Evolutionary conservation across 30 jellyfish, hydroid and myxozoan species (phyloP), one percentile per base, ranked within the genome.

Genomic region (Catostylus mosaicus): DNA sequence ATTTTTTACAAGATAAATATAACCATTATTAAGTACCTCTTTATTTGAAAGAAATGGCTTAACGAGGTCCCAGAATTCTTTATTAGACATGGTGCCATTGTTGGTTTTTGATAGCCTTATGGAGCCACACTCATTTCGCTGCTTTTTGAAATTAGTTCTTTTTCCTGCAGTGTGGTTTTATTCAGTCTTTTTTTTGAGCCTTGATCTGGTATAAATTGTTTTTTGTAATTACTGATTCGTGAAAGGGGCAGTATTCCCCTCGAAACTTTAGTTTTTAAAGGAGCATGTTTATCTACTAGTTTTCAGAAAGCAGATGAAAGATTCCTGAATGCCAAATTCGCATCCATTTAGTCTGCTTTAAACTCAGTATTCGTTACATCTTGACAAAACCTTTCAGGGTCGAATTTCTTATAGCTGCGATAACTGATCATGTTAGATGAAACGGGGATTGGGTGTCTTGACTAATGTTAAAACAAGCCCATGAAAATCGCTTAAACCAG

Each of bases 331-430:
- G 60, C 30, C 79, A 67, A 32, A 31, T 67, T 59, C 50, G 60
- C 79, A 37, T 67, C 79, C 30, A 26, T 67, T 32, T 27, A 67
- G 24, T 71, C 83, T 38, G 67, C 83, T 71, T 71, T 71, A 40
- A 71, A 75, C 60, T 75, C 86, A 32, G 63, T 75, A 75, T 75
- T 56, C 75, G n/a, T 75, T 57, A 75, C 86, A 75, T 75, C 86
- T 47, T 56, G 86, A 48, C 48, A 50, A 56, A 48, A 75, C 32
- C 33, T 75, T 75, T 29, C 86, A 47, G 75, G 60, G n/a, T 75
- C 74, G 34, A 56, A 50, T 30, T 71, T 71, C 36, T 71, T 37
- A 71, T 27, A 37, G 47, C 83, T 45, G n/a, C n/a, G n/a, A 67
- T 67, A 67, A 14, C 29, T 67, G 37, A 67, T 45, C 30, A 73